Percentiles rank a stretch among this genome's conserved stretches.
Conservation (phyloP, 2,888 invertebrate species). For the Drosophila incognita region DNA sequence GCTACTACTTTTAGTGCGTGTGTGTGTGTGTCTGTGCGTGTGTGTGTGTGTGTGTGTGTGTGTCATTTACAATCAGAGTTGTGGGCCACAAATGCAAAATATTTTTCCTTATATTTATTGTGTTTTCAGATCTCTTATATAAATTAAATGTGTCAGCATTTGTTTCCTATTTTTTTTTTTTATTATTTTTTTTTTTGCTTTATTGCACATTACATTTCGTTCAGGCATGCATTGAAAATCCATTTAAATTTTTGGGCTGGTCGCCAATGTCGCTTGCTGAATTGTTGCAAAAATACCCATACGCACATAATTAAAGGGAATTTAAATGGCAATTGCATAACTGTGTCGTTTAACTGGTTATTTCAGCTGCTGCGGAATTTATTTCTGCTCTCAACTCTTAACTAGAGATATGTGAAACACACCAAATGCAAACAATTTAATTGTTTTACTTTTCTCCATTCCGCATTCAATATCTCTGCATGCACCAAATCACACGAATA, state of each 20-base stretch:
- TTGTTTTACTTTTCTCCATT: conserved; percentile 1
- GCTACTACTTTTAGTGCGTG: conserved; percentile 9
- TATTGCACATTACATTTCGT: conserved; percentile 5
- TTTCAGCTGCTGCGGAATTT: neutral
- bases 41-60: conserved; percentile 18
- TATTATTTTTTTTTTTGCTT: neutral
- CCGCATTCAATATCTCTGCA: conserved; percentile 27
- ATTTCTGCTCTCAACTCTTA: conserved; percentile 10
- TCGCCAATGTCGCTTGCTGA: neutral
- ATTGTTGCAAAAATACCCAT: conserved; percentile 12
- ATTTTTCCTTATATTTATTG: conserved; percentile 74
- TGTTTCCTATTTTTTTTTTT: conserved; percentile 9
- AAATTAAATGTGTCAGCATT: conserved; percentile 66
- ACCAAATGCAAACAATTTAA: neutral
- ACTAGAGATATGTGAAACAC: neutral
- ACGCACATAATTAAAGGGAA: conserved; percentile 6
- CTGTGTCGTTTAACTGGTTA: neutral
- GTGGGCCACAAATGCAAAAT: conserved; percentile 72
- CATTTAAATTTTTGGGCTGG: conserved; percentile 19
- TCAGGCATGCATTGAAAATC: conserved; percentile 33
- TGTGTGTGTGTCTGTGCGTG: conserved; percentile 15
- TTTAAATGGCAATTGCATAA: neutral
- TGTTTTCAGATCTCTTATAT: conserved; percentile 60
- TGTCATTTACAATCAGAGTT: conserved; percentile 57
- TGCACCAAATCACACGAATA: neutral